These are phyloP conservation scores for Esox niger DNA, from an alignment of 2,113 vertebrate genomes.

Conservation along the genomic window DNA sequence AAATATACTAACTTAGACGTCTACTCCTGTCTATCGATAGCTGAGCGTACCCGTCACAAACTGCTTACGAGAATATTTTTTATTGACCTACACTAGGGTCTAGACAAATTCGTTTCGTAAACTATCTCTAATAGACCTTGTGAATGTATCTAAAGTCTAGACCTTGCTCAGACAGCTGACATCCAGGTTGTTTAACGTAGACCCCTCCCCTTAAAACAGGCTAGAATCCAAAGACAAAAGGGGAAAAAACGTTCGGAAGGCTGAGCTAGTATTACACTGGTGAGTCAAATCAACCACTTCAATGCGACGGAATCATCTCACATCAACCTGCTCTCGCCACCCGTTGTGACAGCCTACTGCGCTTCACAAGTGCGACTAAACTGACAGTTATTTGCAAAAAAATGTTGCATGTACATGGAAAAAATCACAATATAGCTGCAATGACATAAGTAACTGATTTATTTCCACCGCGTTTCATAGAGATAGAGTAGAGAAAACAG, in stretches of 20 bases:
- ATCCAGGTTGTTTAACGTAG: background rate
- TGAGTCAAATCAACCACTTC: constrained; percentile 10
- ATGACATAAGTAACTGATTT: background rate
- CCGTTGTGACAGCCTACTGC: constrained; percentile 39
- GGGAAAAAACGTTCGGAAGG: background rate
- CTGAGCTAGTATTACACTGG: background rate
- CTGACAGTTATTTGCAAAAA: constrained; percentile 22
- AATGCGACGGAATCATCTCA: constrained; percentile 16
- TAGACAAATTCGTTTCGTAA: background rate
- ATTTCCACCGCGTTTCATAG: background rate
- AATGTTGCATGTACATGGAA: background rate
- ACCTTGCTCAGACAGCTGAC: background rate
- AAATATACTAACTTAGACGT: constrained; percentile 55
- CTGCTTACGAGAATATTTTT: background rate
- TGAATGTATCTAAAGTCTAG: background rate
- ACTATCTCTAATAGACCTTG: background rate
- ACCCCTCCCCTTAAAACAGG: background rate
- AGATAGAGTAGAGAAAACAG: background rate
- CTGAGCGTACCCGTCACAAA: background rate
- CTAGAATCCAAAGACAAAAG: background rate
- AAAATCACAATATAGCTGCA: background rate
- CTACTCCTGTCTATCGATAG: constrained; percentile 37
- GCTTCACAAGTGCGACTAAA: constrained; percentile 17
- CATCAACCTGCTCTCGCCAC: constrained; percentile 52
- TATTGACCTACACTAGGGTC: too few relatives aligned